Percentiles rank a stretch among this genome's conserved stretches.
Conservation (phyloP, 2,797 vertebrate genomes). For the Gila robusta region DNA sequence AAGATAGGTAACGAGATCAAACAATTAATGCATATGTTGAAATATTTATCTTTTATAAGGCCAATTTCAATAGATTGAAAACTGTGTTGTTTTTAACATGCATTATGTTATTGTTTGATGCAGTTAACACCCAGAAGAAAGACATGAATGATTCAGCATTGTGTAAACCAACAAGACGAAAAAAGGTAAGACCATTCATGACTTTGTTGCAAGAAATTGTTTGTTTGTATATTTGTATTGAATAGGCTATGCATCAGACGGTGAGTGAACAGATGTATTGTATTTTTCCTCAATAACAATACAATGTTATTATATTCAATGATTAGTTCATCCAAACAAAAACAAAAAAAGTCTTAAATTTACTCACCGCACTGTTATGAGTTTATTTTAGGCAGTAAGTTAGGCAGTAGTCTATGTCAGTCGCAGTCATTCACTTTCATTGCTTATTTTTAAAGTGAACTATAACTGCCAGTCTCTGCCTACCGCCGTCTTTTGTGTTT, state of each 20-base stretch:
- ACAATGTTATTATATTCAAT: neutral
- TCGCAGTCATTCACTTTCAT: neutral
- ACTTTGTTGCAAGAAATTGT: neutral
- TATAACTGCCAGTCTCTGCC: neutral
- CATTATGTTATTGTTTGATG: neutral
- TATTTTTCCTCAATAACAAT: neutral
- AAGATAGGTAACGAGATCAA: neutral
- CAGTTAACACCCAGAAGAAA: neutral
- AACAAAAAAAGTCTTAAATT: neutral
- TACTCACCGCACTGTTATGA: neutral
- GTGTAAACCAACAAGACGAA: neutral
- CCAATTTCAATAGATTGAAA: neutral
- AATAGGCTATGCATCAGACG: neutral
- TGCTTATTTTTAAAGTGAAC: neutral
- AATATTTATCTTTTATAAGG: neutral
- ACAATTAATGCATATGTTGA: neutral
- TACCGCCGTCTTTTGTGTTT: too few relatives aligned
- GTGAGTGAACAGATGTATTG: neutral
- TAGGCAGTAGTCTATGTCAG: neutral
- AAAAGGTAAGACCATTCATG: neutral
- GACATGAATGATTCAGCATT: neutral
- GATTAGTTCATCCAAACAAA: neutral
- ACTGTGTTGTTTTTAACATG: neutral
- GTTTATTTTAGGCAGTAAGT: neutral
- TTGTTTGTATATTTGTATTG: neutral